Percentiles rank a stretch among this genome's conserved stretches.
phyloP scores from a whole-genome alignment of 2,888 invertebrate species.

The Phalera bucephala region DNA sequence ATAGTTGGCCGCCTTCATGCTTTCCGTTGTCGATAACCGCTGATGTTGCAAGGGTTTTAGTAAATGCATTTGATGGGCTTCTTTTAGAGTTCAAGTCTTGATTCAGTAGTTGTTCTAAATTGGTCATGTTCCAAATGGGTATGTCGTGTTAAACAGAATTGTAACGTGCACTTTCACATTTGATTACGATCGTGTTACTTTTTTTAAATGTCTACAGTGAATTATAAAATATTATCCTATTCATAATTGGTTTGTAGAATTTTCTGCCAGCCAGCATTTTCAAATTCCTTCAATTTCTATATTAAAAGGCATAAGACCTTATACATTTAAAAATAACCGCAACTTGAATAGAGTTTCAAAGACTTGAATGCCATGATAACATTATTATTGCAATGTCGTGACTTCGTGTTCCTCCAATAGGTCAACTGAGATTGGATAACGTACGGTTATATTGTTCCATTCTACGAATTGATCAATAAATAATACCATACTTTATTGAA shows the following conservation, averaged over 20 bases:
- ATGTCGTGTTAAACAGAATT: no score
- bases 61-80: no score
- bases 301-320: neutral
- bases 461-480: neutral
- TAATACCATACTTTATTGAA: neutral
- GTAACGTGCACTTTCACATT: no score
- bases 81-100: no score
- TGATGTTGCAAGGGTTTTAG: constrained; percentile 1
- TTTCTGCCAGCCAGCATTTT: no score
- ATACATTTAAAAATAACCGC: neutral
- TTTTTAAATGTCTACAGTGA: no score
- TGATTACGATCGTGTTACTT: no score
- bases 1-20: constrained; percentile 14
- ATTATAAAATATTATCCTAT: no score
- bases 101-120: no score
- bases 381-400: constrained; percentile 29
- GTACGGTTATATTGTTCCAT: constrained; percentile 20
- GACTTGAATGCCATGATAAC: constrained; percentile 18
- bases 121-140: no score
- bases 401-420: constrained; percentile 26
- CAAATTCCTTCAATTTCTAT: no score
- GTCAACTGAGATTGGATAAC: constrained; percentile 28
- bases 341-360: constrained; percentile 7
- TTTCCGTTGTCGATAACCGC: constrained; percentile 9
- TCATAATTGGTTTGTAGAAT: no score